These are phyloP conservation scores for Platorchestia sp. DNA, from an alignment of 1,140 invertebrate genomes.

Conservation along the genomic window DNA sequence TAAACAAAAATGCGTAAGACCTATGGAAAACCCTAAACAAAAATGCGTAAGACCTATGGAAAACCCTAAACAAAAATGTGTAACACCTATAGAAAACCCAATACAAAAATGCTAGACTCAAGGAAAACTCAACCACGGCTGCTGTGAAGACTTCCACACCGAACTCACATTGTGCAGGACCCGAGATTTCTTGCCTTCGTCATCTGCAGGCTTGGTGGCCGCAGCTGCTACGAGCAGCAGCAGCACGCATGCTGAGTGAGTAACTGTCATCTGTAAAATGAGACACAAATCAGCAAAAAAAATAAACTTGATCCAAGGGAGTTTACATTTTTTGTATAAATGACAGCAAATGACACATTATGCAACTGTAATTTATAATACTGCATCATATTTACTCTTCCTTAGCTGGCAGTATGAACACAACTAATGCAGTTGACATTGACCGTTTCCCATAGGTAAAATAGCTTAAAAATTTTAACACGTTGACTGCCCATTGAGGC, in stretches of 20 bases:
- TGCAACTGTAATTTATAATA: no score
- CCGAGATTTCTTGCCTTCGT: constrained; percentile 56
- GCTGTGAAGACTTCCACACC: not conserved
- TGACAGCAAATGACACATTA: not conserved
- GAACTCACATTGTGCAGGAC: constrained; percentile 55
- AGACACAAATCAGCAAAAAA: not conserved
- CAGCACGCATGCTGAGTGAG: not conserved
- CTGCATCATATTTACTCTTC: no score
- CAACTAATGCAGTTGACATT: no score
- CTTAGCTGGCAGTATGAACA: no score
- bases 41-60: not conserved
- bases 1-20: no score
- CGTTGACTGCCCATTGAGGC: no score
- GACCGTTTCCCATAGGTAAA: no score
- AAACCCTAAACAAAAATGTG: not conserved
- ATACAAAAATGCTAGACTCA: not conserved
- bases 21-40: not conserved
- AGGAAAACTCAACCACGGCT: constrained; percentile 22
- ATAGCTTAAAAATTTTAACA: no score
- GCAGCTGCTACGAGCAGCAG: constrained; percentile 47
- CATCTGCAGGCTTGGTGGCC: constrained; percentile 56
- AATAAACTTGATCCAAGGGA: not conserved
- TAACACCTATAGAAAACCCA: not conserved
- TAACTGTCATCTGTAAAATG: constrained; percentile 9
- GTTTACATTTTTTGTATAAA: not conserved